A percentile compares a stretch with the other conserved stretches of the same genome.
Evolutionary conservation across 1,140 invertebrate species (phyloP).

Genomic region (Sminthurinus signatus): DNA sequence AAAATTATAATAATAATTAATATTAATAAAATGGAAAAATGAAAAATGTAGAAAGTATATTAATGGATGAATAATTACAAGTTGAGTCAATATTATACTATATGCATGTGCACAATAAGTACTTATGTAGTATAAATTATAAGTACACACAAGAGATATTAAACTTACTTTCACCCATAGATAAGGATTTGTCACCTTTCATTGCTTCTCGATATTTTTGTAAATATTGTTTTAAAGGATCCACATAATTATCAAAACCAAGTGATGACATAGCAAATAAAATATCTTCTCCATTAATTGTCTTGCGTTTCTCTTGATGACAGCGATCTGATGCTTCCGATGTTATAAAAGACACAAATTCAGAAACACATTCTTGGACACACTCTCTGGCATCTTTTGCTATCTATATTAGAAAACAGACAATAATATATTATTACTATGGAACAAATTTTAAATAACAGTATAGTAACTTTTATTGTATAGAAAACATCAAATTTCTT

Average conservation of each 20-base stretch:
- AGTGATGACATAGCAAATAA: slow-evolving; percentile 92
- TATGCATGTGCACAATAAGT: too few relatives aligned
- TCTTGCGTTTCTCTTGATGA: slow-evolving; percentile 96
- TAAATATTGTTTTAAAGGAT: slow-evolving; percentile 90
- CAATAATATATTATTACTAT: neutral
- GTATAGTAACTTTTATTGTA: too few relatives aligned
- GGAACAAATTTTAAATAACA: too few relatives aligned
- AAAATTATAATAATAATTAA: too few relatives aligned
- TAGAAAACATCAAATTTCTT: too few relatives aligned
- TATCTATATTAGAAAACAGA: slow-evolving; percentile 57
- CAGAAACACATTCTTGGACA: slow-evolving; percentile 98
- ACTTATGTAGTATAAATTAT: too few relatives aligned
- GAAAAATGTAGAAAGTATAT: too few relatives aligned
- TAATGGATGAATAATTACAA: too few relatives aligned
- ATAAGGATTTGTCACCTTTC: slow-evolving; percentile 36
- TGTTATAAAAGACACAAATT: slow-evolving; percentile 99
- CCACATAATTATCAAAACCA: slow-evolving; percentile 98
- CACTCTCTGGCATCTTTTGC: slow-evolving; percentile 99
- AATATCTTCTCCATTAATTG: slow-evolving; percentile 98
- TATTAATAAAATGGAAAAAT: too few relatives aligned
- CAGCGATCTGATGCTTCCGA: slow-evolving; percentile 93
- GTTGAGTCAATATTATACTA: too few relatives aligned
- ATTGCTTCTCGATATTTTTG: slow-evolving; percentile 90
- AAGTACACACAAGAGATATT: too few relatives aligned
- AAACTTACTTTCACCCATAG: slow-evolving; percentile 9